A percentile compares a stretch with the other conserved stretches of the same genome.
phyloP scores from a whole-genome alignment of 30 jellyfish, hydroid and myxozoan species.

The Sanderia malayensis region DNA sequence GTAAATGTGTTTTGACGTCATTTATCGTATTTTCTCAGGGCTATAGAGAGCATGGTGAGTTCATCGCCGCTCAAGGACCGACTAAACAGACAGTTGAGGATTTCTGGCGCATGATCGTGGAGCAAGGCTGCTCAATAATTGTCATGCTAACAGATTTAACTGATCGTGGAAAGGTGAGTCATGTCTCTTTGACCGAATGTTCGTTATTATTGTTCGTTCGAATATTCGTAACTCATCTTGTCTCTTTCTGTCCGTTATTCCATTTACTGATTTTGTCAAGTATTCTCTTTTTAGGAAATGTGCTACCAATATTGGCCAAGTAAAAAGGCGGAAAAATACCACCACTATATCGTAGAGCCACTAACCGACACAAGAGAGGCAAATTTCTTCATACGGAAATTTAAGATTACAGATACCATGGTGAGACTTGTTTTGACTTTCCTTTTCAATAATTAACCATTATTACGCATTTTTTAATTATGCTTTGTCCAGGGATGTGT shows the following conservation, averaged over 20 bases:
- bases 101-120: constrained; percentile 97
- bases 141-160: constrained; percentile 84
- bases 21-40: constrained; percentile 53
- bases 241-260: no score
- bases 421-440: no score
- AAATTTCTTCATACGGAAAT: constrained; percentile 75
- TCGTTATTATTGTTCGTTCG: no score
- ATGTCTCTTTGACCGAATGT: no score
- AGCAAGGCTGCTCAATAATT: constrained; percentile 63
- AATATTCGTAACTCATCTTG: no score
- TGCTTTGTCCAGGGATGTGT: no score
- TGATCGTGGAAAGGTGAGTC: constrained; percentile 71
- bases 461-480: no score
- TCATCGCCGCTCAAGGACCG: constrained; percentile 94
- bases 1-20: no score
- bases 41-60: constrained; percentile 53
- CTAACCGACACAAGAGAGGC: constrained; percentile 74
- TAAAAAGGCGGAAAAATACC: constrained; percentile 65
- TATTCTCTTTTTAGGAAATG: constrained; percentile 80
- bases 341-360: constrained; percentile 88
- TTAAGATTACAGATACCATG: constrained; percentile 94
- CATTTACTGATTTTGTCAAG: no score
- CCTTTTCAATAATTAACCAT: no score
- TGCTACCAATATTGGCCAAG: constrained; percentile 94
- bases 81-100: constrained; percentile 75